Evolutionary conservation across 2,113 vertebrate genomes (phyloP).

Genomic region (Odontophorus gujanensis): DNA sequence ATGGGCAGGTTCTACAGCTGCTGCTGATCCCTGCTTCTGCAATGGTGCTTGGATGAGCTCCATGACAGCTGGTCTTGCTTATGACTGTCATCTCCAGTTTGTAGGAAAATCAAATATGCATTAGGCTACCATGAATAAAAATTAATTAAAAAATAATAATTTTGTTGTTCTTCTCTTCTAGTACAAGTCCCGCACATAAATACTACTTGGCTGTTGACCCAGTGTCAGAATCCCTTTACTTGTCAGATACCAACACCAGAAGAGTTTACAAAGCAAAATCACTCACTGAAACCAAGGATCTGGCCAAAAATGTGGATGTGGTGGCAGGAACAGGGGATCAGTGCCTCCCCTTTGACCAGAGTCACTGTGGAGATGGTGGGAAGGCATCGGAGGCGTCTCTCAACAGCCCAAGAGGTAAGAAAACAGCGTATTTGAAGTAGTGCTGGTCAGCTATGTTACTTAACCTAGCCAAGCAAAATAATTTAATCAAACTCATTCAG

Average conservation of each 20-base stretch:
- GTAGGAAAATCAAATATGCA: background rate
- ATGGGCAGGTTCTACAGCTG: background rate
- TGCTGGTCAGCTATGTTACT: background rate
- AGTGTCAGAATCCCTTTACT: conserved; percentile 90
- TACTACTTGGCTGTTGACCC: conserved; percentile 98
- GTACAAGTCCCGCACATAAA: conserved; percentile 96
- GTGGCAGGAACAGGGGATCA: conserved; percentile 96
- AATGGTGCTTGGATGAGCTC: background rate
- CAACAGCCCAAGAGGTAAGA: conserved; percentile 95
- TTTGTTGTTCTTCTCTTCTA: conserved; percentile 73
- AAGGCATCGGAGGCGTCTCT: conserved; percentile 92
- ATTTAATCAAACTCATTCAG: background rate
- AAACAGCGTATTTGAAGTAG: background rate
- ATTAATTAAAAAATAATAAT: background rate
- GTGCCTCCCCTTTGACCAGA: conserved; percentile 96
- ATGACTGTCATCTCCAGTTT: background rate
- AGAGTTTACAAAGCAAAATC: conserved; percentile 93
- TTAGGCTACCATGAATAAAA: background rate
- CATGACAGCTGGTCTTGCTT: background rate
- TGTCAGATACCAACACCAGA: conserved; percentile 96
- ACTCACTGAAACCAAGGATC: conserved; percentile 91
- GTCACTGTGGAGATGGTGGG: conserved; percentile 94
- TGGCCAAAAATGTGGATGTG: conserved; percentile 92
- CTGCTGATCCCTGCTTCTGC: background rate
- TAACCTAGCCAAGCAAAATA: background rate